Evolutionary conservation across 1,140 invertebrate genomes (phyloP).

Genomic region (Oryctes rhinoceros): DNA sequence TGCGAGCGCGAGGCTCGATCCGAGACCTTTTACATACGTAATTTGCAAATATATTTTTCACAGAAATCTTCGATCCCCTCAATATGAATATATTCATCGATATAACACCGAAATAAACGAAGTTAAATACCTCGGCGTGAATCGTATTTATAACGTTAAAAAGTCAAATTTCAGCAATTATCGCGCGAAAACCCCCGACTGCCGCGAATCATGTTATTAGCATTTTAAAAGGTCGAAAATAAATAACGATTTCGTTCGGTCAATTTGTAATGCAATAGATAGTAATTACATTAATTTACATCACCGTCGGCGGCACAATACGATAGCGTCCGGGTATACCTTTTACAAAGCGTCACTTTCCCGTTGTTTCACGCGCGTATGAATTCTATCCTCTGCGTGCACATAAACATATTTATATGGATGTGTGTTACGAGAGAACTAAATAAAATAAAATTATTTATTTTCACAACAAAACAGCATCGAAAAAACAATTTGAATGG

Average conservation of each 20-base stretch:
- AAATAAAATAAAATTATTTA: slow-evolving; percentile 37
- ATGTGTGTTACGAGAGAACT: neutral
- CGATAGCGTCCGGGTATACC: neutral
- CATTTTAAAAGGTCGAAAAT: slow-evolving; percentile 28
- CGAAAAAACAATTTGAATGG: neutral
- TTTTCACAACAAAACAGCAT: slow-evolving; percentile 16
- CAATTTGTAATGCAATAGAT: slow-evolving; percentile 42
- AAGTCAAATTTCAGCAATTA: slow-evolving; percentile 2
- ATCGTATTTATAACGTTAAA: neutral
- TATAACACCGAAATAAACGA: no score
- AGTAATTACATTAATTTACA: slow-evolving; percentile 42
- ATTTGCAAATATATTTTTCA: no score
- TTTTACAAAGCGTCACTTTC: neutral
- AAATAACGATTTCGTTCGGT: slow-evolving; percentile 41
- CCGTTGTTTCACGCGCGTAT: no score
- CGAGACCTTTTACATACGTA: no score
- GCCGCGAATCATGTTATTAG: neutral
- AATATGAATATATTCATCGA: no score
- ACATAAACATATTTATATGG: no score
- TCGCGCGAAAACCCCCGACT: no score
- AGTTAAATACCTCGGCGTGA: no score
- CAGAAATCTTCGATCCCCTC: no score
- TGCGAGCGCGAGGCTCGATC: no score
- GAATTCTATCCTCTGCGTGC: no score
- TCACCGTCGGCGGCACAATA: neutral